Conservation (phyloP, 2,888 invertebrate species). For the Aproaerema taeniolella region DNA sequence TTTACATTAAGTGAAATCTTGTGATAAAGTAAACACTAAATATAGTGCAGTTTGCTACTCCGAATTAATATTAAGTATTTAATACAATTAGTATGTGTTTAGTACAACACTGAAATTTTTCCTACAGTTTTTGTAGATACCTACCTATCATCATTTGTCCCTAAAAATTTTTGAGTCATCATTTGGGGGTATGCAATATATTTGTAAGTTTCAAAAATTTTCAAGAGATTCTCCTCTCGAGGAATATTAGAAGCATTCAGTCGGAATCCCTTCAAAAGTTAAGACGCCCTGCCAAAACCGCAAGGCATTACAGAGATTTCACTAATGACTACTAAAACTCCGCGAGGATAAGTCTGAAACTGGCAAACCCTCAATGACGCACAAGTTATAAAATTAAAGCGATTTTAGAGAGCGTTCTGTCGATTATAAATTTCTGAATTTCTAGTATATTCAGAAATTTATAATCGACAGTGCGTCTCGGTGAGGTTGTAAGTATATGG, state of each 20-base stretch:
- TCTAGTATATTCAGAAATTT: background rate
- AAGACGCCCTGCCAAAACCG: constrained; percentile 26
- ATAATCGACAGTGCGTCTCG: no score
- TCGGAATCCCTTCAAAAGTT: constrained; percentile 5
- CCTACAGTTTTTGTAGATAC: no score
- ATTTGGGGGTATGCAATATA: background rate
- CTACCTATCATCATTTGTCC: no score
- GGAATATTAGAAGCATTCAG: background rate
- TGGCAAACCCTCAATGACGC: constrained; percentile 28
- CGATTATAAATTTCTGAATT: background rate
- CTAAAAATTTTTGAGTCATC: no score
- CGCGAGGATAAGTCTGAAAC: constrained; percentile 52
- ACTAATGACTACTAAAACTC: constrained; percentile 58
- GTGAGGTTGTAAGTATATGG: no score
- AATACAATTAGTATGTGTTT: no score
- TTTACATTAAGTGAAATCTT: no score
- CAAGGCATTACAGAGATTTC: constrained; percentile 52
- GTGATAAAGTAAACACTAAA: no score
- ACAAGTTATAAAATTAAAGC: constrained; percentile 24
- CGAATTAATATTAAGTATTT: no score
- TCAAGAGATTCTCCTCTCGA: background rate
- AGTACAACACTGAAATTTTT: no score
- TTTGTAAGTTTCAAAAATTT: background rate
- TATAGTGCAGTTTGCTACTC: no score
- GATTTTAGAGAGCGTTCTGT: background rate